Base-by-base conservation (phyloP, 2,888 invertebrate genomes). In the Eustalomyia histrio region DNA sequence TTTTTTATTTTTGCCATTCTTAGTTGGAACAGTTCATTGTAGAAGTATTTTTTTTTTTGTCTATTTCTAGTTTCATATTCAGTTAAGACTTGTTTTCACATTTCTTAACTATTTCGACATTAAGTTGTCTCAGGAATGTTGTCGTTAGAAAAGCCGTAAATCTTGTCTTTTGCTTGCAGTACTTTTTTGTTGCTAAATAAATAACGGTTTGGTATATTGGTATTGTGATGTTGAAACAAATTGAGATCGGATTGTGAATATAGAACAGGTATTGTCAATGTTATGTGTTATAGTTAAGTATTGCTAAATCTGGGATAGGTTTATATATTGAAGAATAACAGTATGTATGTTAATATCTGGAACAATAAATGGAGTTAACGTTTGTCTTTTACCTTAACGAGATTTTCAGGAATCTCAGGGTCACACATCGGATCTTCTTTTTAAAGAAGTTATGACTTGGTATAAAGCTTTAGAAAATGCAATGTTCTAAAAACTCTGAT, bases 61-160 rank as follows among this genome's bases (percentile, higher is more conserved):
- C 12, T 61, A 17, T 12, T 18, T 60, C 39, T 9, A 18, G 18
- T 12, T 24, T 55, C 24, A 63, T 64, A 71, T 76, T 69, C 64
- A 71, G 69, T 76, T 29, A 73, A 72, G 76, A 81, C 80, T 74
- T 60, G 80, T 81, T 81, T 80, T 76, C 52, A 58, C 67, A 76
- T 76, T 76, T 76, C 68, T 71, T 33, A 63, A 47, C 72, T 33
- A 76, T 73, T 76, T 64, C 78, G 69, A 81, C 81, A 78, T 81
- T 67, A 78, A 81, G 74, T 74, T 78, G 81, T 81, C 81, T 78
- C 67, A 71, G 78, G 81, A 81, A 81, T 81, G 81, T 78, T 78
- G 78, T 71, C 76, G 76, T 76, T 79, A 61, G 67, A 79, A 78
- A 76, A 81, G 69, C 73, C 76, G 74, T 81, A 81, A 81, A 74